Conservation (phyloP, 2,888 invertebrate species). For the Anorthoa munda region DNA sequence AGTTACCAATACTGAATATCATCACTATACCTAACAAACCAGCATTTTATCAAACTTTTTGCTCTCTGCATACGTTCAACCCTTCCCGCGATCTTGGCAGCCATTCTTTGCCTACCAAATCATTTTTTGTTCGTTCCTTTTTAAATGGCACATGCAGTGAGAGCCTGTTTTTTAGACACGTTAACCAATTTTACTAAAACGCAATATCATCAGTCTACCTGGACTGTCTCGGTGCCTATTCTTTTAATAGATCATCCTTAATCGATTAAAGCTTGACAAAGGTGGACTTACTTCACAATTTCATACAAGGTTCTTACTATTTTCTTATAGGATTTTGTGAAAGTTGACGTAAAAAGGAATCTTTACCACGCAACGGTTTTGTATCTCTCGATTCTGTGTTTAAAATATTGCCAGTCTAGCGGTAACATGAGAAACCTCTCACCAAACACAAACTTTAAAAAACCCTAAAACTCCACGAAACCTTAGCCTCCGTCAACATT, state of each 20-base stretch:
- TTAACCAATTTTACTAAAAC: slow-evolving; percentile 84
- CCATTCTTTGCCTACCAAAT: slow-evolving; percentile 87
- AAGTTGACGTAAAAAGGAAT: not conserved
- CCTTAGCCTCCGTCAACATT: slow-evolving; percentile 66
- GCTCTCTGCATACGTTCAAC: slow-evolving; percentile 85
- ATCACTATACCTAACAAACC: slow-evolving; percentile 74
- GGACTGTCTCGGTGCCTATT: slow-evolving; percentile 80
- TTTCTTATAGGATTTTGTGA: slow-evolving; percentile 44
- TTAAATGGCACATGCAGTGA: slow-evolving; percentile 91
- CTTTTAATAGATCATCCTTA: slow-evolving; percentile 87
- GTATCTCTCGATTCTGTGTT: slow-evolving; percentile 5
- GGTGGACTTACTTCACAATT: slow-evolving; percentile 53
- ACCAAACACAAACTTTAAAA: slow-evolving; percentile 49
- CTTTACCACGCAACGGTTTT: slow-evolving; percentile 1
- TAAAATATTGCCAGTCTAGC: slow-evolving; percentile 42
- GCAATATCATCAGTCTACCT: slow-evolving; percentile 90
- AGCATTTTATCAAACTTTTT: slow-evolving; percentile 85
- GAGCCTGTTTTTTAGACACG: slow-evolving; percentile 81
- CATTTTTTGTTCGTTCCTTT: slow-evolving; percentile 86
- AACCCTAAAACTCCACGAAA: slow-evolving; percentile 59
- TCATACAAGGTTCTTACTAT: slow-evolving; percentile 36
- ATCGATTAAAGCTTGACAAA: slow-evolving; percentile 84
- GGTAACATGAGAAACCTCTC: slow-evolving; percentile 63
- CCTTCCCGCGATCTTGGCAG: slow-evolving; percentile 86
- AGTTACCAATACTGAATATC: slow-evolving; percentile 66